Base-by-base conservation (phyloP, 2,888 invertebrate species). In the Chirona hameri region DNA sequence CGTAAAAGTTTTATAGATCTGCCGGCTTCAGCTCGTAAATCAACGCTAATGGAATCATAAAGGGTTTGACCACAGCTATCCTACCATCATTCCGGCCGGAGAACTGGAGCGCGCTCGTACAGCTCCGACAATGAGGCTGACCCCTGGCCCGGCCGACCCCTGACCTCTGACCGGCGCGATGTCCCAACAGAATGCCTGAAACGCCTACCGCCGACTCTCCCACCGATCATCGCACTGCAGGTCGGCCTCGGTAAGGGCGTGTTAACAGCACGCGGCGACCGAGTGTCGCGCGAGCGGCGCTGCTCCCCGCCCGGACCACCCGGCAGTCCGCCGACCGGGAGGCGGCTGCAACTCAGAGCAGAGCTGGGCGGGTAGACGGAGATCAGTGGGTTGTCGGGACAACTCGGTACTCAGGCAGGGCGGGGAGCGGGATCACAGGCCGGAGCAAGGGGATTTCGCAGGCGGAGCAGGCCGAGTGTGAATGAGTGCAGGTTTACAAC, bases 51-150 rank as follows among this genome's bases (percentile, higher is more conserved):
- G 72, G 72, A 72, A 72, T 72, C 72, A 72, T 72, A 72, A 72
- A 72, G 31, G 72, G 72, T 72, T 72, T 72, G 72, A 72, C 72
- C 72, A 72, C 72, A 72, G 72, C 72, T 31, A 72, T 72, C 72
- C 72, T 31, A 12, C 31, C 72, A 72, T 72, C 72, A 31, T 31
- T 72, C 72, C 18, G 27, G 18, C 10, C 72, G 31, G 31, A 31
- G 27, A 72, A 72, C 72, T 72, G 72, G 72, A 72, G 72, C 72
- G 72, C 15, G 72, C 72, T 72, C 72, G 31, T 72, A 72, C 15
- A 15, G 18, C 27, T 2, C 72, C 27, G 31, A 72, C 72, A 72
- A 72, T 72, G 72, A 72, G 72, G 18, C 31, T 72, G 72, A 72
- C 72, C 72, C 29, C 72, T 72, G 72, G 29, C 27, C 31, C 9